Conservation (phyloP, 2,113 vertebrate species). For the Paedocypris sp. region DNA sequence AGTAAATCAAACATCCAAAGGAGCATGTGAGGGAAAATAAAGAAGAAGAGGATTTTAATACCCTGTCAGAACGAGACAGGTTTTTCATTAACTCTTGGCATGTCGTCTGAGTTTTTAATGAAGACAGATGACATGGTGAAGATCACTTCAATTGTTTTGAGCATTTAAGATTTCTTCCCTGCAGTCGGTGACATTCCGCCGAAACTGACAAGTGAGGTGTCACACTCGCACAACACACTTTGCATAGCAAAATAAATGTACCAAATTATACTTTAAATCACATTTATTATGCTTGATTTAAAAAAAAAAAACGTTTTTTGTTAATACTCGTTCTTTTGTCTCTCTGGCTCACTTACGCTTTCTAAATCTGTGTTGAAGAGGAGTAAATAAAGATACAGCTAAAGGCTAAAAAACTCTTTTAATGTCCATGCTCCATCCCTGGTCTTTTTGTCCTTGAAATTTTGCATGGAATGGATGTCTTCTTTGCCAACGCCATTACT, state of each 20-base stretch:
- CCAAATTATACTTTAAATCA: too few species aligned
- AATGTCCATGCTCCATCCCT: background rate
- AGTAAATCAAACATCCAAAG: conserved; percentile 23
- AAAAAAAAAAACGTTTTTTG: too few species aligned
- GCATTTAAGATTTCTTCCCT: background rate
- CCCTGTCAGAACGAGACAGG: conserved; percentile 44
- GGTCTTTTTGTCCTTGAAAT: conserved; percentile 18
- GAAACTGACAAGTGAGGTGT: background rate
- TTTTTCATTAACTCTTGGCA: conserved; percentile 40
- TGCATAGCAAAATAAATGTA: too few species aligned
- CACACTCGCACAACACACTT: too few species aligned
- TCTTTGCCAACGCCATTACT: background rate
- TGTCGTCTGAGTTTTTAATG: conserved; percentile 52
- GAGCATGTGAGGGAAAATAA: conserved; percentile 43
- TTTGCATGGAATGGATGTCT: conserved; percentile 12
- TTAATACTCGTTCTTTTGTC: background rate
- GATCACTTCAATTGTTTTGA: conserved; percentile 3
- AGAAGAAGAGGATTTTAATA: conserved; percentile 49
- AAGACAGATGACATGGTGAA: conserved; percentile 28
- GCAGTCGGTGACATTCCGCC: background rate
- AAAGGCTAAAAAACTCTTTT: background rate
- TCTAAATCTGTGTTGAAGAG: background rate
- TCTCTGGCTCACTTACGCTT: background rate
- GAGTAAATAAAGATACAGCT: conserved; percentile 6
- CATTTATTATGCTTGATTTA: too few species aligned